Evolutionary conservation across 30 jellyfish, hydroid and myxozoan species (phyloP).

Genomic region (Hydra vulgaris): DNA sequence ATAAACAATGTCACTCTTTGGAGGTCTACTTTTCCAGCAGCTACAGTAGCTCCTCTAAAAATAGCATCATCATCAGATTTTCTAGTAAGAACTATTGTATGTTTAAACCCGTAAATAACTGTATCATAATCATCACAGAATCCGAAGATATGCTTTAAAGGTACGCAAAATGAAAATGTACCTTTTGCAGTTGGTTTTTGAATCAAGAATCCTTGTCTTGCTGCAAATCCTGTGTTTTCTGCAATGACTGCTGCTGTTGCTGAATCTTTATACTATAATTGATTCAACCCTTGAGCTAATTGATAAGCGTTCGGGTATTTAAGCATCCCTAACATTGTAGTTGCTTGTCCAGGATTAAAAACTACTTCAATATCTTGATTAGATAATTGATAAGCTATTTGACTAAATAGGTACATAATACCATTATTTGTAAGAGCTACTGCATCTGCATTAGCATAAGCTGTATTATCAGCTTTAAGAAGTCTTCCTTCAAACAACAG

Average conservation of each 20-base stretch:
- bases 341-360: not conserved
- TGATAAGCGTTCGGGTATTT: not conserved
- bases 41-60: not conserved
- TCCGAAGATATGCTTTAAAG: not conserved
- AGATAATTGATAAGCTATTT: not conserved
- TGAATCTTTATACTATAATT: not conserved
- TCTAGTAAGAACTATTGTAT: not conserved
- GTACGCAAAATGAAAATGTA: not conserved
- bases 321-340: not conserved
- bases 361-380: not conserved
- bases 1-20: not conserved
- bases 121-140: not conserved
- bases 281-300: not conserved
- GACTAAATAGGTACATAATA: not conserved
- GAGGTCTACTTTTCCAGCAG: not conserved
- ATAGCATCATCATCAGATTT: not conserved
- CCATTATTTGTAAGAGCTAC: not conserved
- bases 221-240: not conserved
- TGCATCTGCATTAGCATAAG: not conserved
- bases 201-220: not conserved
- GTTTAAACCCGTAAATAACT: slow-evolving; percentile 1
- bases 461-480: not conserved
- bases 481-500: not conserved
- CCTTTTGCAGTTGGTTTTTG: not conserved
- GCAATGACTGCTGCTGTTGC: not conserved